Evolutionary conservation across 1,140 invertebrate species (phyloP), one percentile per base, ranked within the genome.

Genomic region (Caligus rogercresseyi): DNA sequence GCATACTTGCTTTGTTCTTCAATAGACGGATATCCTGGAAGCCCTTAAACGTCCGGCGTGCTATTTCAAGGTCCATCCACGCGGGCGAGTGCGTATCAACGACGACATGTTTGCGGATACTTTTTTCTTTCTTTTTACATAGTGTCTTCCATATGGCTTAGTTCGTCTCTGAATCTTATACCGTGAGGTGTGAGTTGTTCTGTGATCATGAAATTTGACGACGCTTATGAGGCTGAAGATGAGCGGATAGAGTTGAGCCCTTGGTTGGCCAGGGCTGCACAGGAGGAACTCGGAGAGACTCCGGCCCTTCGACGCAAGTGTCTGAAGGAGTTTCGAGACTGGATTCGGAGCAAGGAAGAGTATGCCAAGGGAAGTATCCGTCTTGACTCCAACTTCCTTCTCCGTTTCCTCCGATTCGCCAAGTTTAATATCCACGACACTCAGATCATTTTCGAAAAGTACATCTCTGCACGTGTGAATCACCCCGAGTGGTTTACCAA

Each of bases 341-440:
- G 61, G 61, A 18, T 63, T 19, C 16, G 23, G 23, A 3, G 18
- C 7, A 25, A 60, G 24, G 2, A 16, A 19, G 52, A 56, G 21
- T 19, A 20, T 19, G 23, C 56, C 25, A 54, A 53, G 16, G 20
- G 25, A 21, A 54, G 23, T 16, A 19, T 55, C 13, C 61, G 61
- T n/a, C 23, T 26, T 16, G 87, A 90, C 72, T 72, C 82, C 0
- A 76, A 81, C 11, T 91, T 90, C 69, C 77, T 91, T 14, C 74
- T 90, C 16, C 78, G 87, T 52, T 91, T 91, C 69, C 76, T 91
- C 0, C 78, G 87, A 15, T 86, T 85, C 1, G 85, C 87, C 70
- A 90, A 91, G 70, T 90, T 87, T 71, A 85, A 84, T 43, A 78
- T 91, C 15, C 84, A 85, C 0, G 77, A 85, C 68, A 84, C 89